Percentiles rank a stretch among this genome's conserved stretches.
phyloP scores from a whole-genome alignment of 2,888 invertebrate species.

The Pedicia rivosa region DNA sequence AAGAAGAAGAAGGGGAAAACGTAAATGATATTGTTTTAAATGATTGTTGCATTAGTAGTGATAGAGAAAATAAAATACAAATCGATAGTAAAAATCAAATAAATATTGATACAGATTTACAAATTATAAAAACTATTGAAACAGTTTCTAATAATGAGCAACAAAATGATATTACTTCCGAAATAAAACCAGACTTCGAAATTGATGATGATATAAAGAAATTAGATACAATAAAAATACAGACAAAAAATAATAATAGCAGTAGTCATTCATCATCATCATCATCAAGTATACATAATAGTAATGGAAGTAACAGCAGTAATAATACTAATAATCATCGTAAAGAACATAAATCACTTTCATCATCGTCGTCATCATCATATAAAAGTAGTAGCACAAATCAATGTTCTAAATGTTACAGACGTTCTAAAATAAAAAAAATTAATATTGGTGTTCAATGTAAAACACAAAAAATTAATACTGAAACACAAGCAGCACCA shows the following conservation, averaged over 20 bases:
- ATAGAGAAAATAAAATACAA: neutral
- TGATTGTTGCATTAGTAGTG: neutral
- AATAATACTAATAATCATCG: neutral
- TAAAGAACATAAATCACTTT: conserved; percentile 9
- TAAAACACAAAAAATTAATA: conserved; percentile 16
- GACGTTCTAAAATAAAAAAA: conserved; percentile 50
- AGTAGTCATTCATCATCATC: no score
- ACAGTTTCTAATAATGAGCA: no score
- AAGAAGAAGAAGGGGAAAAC: neutral
- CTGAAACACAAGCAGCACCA: neutral
- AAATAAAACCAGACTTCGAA: no score
- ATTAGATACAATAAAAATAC: conserved; percentile 4
- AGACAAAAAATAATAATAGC: neutral
- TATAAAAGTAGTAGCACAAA: conserved; percentile 17
- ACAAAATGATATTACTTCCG: no score
- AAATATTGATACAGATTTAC: no score
- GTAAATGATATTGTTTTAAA: neutral
- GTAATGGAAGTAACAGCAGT: conserved; percentile 7
- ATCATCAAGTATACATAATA: conserved; percentile 11
- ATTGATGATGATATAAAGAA: no score
- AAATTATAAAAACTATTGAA: no score
- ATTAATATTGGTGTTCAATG: conserved; percentile 60
- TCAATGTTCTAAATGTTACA: conserved; percentile 48
- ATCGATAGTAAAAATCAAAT: no score
- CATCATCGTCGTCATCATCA: conserved; percentile 16